A percentile compares a stretch with the other conserved stretches of the same genome.
These are phyloP conservation scores for Sebastes vulpes DNA, from an alignment of 2,797 vertebrate species.

Conservation along the genomic window DNA sequence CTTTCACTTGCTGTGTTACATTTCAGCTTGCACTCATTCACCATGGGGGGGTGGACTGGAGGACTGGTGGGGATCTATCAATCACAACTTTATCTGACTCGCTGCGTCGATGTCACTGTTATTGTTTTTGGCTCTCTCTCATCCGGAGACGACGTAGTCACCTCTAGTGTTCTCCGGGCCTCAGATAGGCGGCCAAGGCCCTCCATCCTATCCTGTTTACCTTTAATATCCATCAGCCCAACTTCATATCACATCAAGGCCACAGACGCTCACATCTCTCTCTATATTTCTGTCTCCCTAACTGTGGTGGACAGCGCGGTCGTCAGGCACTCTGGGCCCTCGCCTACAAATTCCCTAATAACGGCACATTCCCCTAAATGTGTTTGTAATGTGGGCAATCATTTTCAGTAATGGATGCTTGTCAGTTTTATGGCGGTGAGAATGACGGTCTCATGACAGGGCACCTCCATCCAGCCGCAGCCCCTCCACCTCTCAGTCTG, in stretches of 20 bases:
- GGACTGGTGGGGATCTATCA: conserved; percentile 50
- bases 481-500: conserved; percentile 33
- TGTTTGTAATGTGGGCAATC: conserved; percentile 91
- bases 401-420: conserved; percentile 92
- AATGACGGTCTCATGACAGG: conserved; percentile 87
- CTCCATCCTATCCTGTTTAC: conserved; percentile 67
- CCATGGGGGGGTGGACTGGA: conserved; percentile 4
- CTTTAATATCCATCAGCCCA: conserved; percentile 77
- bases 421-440: conserved; percentile 89
- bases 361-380: conserved; percentile 90
- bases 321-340: conserved; percentile 84
- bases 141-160: conserved; percentile 60
- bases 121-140: conserved; percentile 62
- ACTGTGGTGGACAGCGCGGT: conserved; percentile 82
- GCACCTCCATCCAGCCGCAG: conserved; percentile 77
- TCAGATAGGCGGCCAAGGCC: conserved; percentile 67
- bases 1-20: conserved; percentile 55
- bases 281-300: conserved; percentile 77
- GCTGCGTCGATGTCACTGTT: conserved; percentile 54
- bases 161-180: conserved; percentile 51
- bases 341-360: conserved; percentile 90
- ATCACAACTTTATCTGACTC: conserved; percentile 72
- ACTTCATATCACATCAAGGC: conserved; percentile 76
- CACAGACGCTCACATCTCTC: conserved; percentile 70
- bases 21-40: conserved; percentile 49